A percentile compares a stretch with the other conserved stretches of the same genome.
phyloP scores from a whole-genome alignment of 2,797 vertebrate genomes.

The Lemur catta region DNA sequence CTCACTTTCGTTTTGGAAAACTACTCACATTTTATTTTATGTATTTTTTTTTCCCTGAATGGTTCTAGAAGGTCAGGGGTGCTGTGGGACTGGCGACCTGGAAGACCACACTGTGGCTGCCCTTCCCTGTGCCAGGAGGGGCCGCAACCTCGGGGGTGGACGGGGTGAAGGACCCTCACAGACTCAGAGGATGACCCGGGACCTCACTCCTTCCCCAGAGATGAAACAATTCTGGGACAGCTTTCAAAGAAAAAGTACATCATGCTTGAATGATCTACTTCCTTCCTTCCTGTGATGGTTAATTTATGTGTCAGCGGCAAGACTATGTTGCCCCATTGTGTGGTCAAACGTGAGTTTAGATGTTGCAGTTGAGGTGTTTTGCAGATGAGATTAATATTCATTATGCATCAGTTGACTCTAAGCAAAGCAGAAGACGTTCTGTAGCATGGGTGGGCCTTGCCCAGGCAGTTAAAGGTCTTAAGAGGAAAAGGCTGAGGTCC shows the following conservation, averaged over 20 bases:
- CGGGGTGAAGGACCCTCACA: fast-evolving
- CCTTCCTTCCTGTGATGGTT: not conserved
- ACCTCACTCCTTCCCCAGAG: too few relatives aligned
- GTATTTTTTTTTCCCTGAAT: not conserved
- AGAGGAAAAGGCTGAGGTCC: not conserved
- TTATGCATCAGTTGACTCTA: too few relatives aligned
- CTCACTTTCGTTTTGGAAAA: not conserved
- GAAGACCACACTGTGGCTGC: fast-evolving
- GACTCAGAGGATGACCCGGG: too few relatives aligned
- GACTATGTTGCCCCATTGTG: not conserved
- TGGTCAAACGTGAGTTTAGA: not conserved
- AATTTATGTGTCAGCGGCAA: too few relatives aligned
- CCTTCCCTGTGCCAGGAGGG: fast-evolving
- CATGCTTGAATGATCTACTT: not conserved
- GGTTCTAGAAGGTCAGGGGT: fast-evolving
- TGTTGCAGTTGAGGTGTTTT: not conserved
- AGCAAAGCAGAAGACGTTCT: not conserved
- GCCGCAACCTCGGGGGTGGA: fast-evolving
- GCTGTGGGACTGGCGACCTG: fast-evolving
- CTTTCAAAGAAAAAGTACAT: not conserved
- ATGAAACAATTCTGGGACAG: not conserved
- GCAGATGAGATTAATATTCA: not conserved
- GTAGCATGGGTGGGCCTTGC: fast-evolving
- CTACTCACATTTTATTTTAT: too few relatives aligned
- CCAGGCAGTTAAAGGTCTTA: not conserved